A percentile compares a stretch with the other conserved stretches of the same genome.
phyloP scores from a whole-genome alignment of 2,888 invertebrate genomes.

The Drosophila pseudotakahashii region DNA sequence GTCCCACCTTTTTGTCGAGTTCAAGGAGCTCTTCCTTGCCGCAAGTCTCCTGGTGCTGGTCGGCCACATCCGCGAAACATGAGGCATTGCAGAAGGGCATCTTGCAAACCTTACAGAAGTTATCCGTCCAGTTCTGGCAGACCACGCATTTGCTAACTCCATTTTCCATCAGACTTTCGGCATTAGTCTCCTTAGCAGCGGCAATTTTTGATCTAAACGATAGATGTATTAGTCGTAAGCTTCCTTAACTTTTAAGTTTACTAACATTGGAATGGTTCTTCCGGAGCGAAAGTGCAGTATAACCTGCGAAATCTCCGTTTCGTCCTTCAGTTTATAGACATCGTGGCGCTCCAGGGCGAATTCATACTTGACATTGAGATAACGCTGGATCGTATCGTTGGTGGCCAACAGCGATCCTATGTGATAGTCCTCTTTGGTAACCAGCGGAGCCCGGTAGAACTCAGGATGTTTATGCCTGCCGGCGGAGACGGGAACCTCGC shows the following conservation, averaged over 20 bases:
- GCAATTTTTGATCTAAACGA: background rate
- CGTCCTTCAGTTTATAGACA: constrained; percentile 29
- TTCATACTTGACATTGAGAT: constrained; percentile 68
- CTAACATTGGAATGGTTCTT: constrained; percentile 6
- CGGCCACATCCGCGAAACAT: constrained; percentile 68
- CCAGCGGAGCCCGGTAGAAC: constrained; percentile 38
- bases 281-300: constrained; percentile 4
- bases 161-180: background rate
- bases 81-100: constrained; percentile 73
- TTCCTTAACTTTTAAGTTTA: too few species aligned
- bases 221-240: background rate
- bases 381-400: constrained; percentile 64
- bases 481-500: constrained; percentile 63
- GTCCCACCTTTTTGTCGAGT: background rate
- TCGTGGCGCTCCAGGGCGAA: constrained; percentile 71
- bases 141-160: constrained; percentile 32
- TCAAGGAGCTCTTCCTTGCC: constrained; percentile 3
- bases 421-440: constrained; percentile 60
- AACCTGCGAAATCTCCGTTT: constrained; percentile 3
- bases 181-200: background rate
- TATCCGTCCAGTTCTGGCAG: constrained; percentile 48
- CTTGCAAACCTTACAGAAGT: constrained; percentile 48
- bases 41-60: constrained; percentile 41
- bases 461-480: constrained; percentile 62
- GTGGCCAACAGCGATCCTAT: constrained; percentile 52